Percentiles rank a stretch among this genome's conserved stretches.
Evolutionary conservation across 2,797 vertebrate species (phyloP).

Genomic region (Poeciliopsis gracilis): DNA sequence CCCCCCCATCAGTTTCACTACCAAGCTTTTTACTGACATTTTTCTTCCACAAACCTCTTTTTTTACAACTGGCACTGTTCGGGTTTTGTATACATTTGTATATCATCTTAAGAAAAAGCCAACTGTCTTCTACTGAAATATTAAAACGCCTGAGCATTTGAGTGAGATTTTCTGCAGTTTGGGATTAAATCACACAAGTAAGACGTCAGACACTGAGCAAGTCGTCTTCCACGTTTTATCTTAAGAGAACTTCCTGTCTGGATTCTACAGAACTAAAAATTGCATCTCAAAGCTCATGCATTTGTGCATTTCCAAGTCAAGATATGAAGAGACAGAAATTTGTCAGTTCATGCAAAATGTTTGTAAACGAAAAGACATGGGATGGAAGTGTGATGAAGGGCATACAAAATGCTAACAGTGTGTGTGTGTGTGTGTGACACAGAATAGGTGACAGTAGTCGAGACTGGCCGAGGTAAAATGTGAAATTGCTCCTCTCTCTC

Average conservation of each 20-base stretch:
- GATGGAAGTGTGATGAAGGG: slow-evolving; percentile 22
- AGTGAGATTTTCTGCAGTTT: not conserved
- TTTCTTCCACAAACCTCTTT: not conserved
- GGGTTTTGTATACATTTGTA: not conserved
- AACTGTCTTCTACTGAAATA: not conserved
- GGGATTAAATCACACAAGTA: not conserved
- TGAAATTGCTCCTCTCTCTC: slow-evolving; percentile 14
- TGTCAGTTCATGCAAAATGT: slow-evolving; percentile 10
- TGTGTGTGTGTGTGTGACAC: slow-evolving; percentile 33
- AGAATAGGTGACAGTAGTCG: slow-evolving; percentile 56
- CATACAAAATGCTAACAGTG: slow-evolving; percentile 5
- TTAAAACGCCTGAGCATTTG: not conserved
- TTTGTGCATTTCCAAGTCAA: not conserved
- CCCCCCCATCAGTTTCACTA: not conserved
- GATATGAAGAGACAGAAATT: not conserved
- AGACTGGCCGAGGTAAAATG: slow-evolving; percentile 48
- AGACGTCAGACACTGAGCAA: not conserved
- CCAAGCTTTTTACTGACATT: not conserved
- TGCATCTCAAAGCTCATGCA: not conserved
- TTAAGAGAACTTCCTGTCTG: not conserved
- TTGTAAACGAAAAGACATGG: slow-evolving; percentile 20
- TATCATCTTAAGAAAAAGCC: not conserved
- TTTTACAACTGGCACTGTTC: not conserved
- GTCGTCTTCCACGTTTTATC: not conserved
- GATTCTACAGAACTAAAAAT: not conserved